Evolutionary conservation across 2,888 invertebrate genomes (phyloP).

Genomic region (Copidosoma aretas): DNA sequence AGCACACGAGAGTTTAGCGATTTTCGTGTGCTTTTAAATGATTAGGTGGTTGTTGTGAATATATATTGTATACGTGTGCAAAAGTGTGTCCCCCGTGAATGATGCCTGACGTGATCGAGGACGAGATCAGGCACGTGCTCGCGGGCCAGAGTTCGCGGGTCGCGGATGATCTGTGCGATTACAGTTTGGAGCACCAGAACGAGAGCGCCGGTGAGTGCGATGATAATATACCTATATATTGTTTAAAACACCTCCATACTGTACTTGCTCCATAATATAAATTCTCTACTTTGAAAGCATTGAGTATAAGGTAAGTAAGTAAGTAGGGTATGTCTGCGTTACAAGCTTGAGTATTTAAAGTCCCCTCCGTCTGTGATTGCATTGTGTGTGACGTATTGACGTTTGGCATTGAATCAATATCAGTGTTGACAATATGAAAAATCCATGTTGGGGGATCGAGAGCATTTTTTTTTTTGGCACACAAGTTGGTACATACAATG

Average conservation of each 20-base stretch:
- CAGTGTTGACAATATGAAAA: too few relatives aligned
- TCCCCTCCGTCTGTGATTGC: too few relatives aligned
- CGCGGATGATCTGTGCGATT: conserved; percentile 78
- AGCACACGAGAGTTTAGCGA: background rate
- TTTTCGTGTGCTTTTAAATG: background rate
- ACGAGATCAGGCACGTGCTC: conserved; percentile 70
- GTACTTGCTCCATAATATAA: too few relatives aligned
- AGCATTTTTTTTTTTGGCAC: too few relatives aligned
- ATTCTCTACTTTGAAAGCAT: background rate
- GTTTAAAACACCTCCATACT: too few relatives aligned
- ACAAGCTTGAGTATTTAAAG: too few relatives aligned
- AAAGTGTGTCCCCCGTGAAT: background rate
- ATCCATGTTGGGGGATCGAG: too few relatives aligned
- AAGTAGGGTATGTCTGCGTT: too few relatives aligned
- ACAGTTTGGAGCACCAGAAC: conserved; percentile 83
- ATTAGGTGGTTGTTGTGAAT: background rate
- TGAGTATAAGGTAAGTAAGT: background rate
- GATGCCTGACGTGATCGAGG: conserved; percentile 70
- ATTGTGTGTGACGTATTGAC: too few relatives aligned
- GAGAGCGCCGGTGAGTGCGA: conserved; percentile 69
- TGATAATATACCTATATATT: background rate
- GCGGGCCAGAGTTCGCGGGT: conserved; percentile 73
- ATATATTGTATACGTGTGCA: background rate
- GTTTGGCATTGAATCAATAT: too few relatives aligned
- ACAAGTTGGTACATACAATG: too few relatives aligned